phyloP scores from a whole-genome alignment of 2,888 invertebrate genomes.

The Ophion ellenae region DNA sequence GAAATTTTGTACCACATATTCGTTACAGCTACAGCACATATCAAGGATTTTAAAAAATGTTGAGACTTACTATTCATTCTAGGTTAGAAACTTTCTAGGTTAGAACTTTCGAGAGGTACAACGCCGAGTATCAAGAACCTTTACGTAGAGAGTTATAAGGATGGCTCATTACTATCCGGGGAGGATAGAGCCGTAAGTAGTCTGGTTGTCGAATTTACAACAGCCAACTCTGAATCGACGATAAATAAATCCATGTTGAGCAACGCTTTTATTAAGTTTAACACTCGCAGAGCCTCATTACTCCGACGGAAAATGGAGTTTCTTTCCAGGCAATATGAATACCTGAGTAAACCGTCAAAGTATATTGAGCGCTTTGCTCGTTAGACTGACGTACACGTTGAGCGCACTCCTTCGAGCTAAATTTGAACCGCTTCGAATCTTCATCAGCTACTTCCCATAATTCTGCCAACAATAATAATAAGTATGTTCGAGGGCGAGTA shows the following conservation, averaged over 20 bases:
- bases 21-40: no score
- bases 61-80: no score
- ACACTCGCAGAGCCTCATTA: neutral
- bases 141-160: neutral
- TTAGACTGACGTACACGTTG: slow-evolving; percentile 23
- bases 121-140: neutral
- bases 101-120: neutral
- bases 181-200: neutral
- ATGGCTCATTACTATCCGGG: neutral
- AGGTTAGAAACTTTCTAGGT: neutral
- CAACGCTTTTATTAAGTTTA: neutral
- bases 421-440: neutral
- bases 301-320: slow-evolving; percentile 25
- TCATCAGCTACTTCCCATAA: no score
- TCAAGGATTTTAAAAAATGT: no score
- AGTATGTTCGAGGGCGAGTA: no score
- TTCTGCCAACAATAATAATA: no score
- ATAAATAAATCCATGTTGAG: slow-evolving; percentile 23
- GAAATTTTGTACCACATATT: no score
- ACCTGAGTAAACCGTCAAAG: slow-evolving; percentile 10
- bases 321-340: slow-evolving; percentile 23
- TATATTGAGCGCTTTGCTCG: slow-evolving; percentile 20
- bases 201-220: neutral
- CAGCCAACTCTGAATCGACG: slow-evolving; percentile 27
- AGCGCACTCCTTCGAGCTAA: neutral